These are phyloP conservation scores for Merops nubicus DNA, from an alignment of 2,113 vertebrate genomes.

Conservation along the genomic window DNA sequence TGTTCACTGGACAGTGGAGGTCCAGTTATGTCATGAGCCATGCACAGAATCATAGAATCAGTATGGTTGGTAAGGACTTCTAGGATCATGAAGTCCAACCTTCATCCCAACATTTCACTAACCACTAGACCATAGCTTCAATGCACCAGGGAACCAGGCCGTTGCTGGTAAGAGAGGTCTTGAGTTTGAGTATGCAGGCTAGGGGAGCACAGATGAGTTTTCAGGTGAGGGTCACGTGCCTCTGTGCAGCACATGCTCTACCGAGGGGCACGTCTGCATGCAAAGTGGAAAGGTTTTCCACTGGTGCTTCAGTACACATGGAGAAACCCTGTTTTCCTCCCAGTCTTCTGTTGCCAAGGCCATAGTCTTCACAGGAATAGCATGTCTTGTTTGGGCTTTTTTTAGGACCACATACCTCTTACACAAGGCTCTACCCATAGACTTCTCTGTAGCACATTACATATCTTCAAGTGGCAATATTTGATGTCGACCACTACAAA, in stretches of 20 bases:
- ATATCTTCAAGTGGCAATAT: background rate
- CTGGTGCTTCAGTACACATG: rapidly evolving
- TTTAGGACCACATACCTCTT: background rate
- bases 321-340: background rate
- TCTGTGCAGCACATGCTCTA: background rate
- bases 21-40: background rate
- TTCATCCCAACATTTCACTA: no score
- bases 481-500: background rate
- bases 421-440: background rate
- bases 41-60: no score
- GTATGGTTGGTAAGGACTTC: no score
- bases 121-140: no score
- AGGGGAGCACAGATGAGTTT: background rate
- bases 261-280: background rate
- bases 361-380: background rate
- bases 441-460: background rate
- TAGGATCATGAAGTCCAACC: no score
- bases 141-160: background rate
- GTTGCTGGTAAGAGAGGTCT: rapidly evolving
- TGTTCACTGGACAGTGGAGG: background rate
- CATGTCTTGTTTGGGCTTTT: background rate
- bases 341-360: background rate
- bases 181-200: background rate
- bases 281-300: background rate
- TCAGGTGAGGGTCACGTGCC: background rate